phyloP scores from a whole-genome alignment of 92 coral and sea anemone species.

The Hydrozoanthus gracilis region DNA sequence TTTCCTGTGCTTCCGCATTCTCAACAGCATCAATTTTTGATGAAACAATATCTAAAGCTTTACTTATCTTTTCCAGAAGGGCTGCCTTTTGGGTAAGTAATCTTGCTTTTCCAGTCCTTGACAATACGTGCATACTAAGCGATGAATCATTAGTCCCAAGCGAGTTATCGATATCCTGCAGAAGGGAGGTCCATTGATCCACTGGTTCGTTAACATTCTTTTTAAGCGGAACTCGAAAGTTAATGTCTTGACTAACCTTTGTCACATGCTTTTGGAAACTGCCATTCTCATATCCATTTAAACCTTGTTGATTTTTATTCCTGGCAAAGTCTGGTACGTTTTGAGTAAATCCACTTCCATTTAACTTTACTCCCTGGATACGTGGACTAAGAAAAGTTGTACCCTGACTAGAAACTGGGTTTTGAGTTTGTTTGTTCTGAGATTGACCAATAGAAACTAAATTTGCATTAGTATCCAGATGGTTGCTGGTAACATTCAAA shows the following conservation, averaged over 20 bases:
- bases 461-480: neutral
- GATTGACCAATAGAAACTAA: neutral
- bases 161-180: constrained; percentile 24
- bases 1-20: neutral
- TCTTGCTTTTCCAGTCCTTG: constrained; percentile 35
- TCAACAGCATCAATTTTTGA: constrained; percentile 45
- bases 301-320: neutral
- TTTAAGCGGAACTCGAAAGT: neutral
- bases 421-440: neutral
- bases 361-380: neutral
- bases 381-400: neutral
- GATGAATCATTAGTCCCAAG: neutral
- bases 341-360: neutral
- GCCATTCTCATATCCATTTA: neutral
- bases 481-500: neutral
- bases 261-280: neutral
- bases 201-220: neutral
- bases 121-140: neutral
- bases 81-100: constrained; percentile 66
- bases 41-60: constrained; percentile 76
- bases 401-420: neutral
- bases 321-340: neutral
- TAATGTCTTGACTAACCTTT: neutral
- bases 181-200: constrained; percentile 38
- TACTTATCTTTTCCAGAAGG: constrained; percentile 80